These are phyloP conservation scores for Podilymbus podiceps DNA, from an alignment of 2,113 vertebrate species.

Conservation along the genomic window DNA sequence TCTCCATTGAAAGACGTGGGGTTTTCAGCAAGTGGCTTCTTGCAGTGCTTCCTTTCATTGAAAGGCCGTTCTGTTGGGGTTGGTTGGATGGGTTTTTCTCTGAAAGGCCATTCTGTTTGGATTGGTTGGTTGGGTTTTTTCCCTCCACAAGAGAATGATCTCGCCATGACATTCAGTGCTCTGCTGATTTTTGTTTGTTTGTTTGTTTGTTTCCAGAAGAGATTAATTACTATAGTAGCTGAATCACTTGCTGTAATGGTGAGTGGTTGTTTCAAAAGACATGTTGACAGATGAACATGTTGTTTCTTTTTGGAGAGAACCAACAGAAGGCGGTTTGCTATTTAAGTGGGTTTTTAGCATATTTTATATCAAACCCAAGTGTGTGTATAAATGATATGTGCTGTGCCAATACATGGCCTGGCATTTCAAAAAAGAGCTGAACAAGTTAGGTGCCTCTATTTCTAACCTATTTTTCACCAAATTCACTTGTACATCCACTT, in stretches of 20 bases:
- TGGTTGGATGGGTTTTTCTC: background rate
- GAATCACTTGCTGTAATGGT: background rate
- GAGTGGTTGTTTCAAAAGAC: background rate
- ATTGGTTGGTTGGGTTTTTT: background rate
- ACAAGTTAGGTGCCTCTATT: background rate
- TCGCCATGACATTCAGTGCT: background rate
- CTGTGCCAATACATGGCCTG: background rate
- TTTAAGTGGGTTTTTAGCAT: background rate
- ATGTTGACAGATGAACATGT: slow-evolving; percentile 2
- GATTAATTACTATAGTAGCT: background rate
- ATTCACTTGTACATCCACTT: background rate
- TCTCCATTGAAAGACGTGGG: background rate
- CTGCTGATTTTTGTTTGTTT: background rate
- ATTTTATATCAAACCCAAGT: background rate
- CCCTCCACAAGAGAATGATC: background rate
- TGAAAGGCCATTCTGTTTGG: background rate
- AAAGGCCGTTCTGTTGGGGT: background rate
- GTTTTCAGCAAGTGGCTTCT: background rate
- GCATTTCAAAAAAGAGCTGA: background rate
- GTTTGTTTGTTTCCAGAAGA: background rate
- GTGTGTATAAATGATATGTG: background rate
- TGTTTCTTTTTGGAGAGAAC: slow-evolving; percentile 20
- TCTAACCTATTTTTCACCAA: background rate
- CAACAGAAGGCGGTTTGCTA: slow-evolving; percentile 9
- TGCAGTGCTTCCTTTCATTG: background rate